phyloP scores from a whole-genome alignment of 2,113 vertebrate genomes.

The Hirundichthys speculiger region DNA sequence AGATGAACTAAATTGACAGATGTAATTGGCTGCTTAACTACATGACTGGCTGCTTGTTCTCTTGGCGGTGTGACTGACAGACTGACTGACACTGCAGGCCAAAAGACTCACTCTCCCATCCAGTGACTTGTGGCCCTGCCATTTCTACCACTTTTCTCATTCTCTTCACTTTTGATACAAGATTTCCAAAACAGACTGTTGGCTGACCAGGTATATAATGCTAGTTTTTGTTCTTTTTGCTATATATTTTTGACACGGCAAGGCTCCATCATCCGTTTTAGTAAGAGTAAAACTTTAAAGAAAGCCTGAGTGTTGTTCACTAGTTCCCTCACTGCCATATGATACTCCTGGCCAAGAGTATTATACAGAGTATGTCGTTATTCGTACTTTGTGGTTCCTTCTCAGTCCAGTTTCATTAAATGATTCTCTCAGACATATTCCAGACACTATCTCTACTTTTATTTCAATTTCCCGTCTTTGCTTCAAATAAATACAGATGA shows the following conservation, averaged over 20 bases:
- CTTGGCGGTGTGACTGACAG: conserved; percentile 5
- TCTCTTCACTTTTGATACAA: background rate
- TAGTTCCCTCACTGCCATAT: too few relatives aligned
- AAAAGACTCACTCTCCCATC: background rate
- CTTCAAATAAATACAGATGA: background rate
- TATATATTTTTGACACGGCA: background rate
- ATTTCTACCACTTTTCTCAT: conserved; percentile 11
- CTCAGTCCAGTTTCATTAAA: too few relatives aligned
- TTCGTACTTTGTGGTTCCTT: too few relatives aligned
- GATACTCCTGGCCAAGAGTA: too few relatives aligned
- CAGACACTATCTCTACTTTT: too few relatives aligned
- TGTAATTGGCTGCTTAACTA: conserved; percentile 20
- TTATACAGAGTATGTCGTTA: too few relatives aligned
- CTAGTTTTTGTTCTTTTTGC: background rate
- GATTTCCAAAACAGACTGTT: background rate
- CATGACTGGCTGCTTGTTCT: conserved; percentile 5
- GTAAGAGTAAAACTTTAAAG: too few relatives aligned
- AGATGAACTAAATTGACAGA: conserved; percentile 11
- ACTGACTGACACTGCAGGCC: conserved; percentile 11
- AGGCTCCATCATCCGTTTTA: too few relatives aligned
- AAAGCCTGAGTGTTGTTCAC: too few relatives aligned
- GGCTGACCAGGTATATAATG: background rate
- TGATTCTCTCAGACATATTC: too few relatives aligned
- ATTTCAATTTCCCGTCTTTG: too few relatives aligned
- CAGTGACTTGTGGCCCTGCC: background rate